Evolutionary conservation across 2,797 vertebrate species (phyloP).

Genomic region (Galagoides demidoff): DNA sequence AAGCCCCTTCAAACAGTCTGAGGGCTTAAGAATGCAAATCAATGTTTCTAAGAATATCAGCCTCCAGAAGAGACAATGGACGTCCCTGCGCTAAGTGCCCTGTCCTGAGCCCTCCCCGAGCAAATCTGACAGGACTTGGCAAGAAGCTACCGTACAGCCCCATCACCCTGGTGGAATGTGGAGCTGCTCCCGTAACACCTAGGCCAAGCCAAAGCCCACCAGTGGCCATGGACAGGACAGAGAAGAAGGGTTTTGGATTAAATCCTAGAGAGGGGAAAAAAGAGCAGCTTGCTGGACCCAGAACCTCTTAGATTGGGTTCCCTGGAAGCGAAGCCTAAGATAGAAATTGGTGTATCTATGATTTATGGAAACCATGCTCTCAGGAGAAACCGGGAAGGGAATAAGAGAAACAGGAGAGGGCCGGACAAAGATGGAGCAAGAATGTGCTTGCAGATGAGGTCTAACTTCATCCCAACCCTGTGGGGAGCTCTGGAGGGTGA

Average conservation of each 20-base stretch:
- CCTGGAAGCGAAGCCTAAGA: neutral
- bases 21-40: slow-evolving; percentile 8
- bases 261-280: neutral
- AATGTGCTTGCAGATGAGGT: neutral
- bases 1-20: neutral
- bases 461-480: neutral
- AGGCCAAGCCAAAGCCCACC: neutral
- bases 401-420: neutral
- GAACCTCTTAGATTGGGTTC: neutral
- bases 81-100: neutral
- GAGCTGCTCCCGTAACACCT: neutral
- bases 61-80: neutral
- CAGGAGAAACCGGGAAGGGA: neutral
- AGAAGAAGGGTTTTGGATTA: neutral
- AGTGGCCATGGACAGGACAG: neutral
- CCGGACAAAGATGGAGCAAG: neutral
- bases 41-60: slow-evolving; percentile 32
- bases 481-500: neutral
- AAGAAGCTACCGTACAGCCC: neutral
- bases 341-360: neutral
- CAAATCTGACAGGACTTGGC: neutral
- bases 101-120: neutral
- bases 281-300: neutral
- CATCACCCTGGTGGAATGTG: neutral
- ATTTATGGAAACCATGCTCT: neutral